Evolutionary conservation across 1,140 invertebrate genomes (phyloP).

Genomic region (Thalassaphorura encarpata): DNA sequence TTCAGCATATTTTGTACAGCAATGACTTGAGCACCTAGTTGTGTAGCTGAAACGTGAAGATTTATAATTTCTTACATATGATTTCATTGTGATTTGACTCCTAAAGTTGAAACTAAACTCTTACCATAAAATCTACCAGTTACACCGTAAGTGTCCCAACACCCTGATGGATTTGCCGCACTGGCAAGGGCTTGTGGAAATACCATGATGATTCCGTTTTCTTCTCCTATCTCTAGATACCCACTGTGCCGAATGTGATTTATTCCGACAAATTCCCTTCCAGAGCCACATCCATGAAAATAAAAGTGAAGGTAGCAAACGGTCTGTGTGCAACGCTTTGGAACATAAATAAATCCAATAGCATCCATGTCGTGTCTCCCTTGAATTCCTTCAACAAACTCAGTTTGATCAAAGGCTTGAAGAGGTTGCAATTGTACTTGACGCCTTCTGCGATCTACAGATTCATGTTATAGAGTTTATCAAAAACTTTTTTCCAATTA

Average conservation of each 20-base stretch:
- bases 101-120: not conserved
- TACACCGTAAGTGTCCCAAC: slow-evolving; percentile 13
- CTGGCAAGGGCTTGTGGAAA: slow-evolving; percentile 1
- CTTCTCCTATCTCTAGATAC: slow-evolving; percentile 6
- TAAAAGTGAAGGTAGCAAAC: slow-evolving; percentile 16
- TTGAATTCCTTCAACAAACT: slow-evolving; percentile 13
- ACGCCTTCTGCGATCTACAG: too few relatives aligned
- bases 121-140: slow-evolving; percentile 10
- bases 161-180: not conserved
- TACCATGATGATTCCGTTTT: not conserved
- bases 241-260: not conserved
- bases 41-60: not conserved
- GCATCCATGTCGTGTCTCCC: slow-evolving; percentile 4
- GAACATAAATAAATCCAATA: slow-evolving; percentile 17
- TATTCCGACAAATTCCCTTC: not conserved
- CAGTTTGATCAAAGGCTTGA: slow-evolving; percentile 9
- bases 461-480: too few relatives aligned
- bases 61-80: not conserved
- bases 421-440: not conserved
- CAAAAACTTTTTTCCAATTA: too few relatives aligned
- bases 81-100: not conserved
- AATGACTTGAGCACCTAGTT: not conserved
- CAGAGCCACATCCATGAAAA: slow-evolving; percentile 20
- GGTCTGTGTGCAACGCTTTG: slow-evolving; percentile 1
- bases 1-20: not conserved